Conservation (phyloP, 2,888 invertebrate genomes). For the Melipona bicolor region DNA sequence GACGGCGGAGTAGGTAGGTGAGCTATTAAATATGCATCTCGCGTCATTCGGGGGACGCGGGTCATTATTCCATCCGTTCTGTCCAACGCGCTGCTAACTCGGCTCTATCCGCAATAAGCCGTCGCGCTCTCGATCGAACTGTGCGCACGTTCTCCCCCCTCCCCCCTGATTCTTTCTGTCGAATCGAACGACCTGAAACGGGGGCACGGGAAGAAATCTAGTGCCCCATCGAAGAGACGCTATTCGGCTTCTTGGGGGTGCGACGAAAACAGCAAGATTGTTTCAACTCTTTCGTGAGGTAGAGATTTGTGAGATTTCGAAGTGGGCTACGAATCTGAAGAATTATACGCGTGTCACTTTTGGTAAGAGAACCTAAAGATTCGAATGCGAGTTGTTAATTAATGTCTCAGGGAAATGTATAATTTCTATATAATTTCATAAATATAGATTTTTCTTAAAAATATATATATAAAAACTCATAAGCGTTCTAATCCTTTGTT, state of each 20-base stretch:
- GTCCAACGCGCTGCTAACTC: slow-evolving; percentile 59
- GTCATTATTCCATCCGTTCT: slow-evolving; percentile 80
- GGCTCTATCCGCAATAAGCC: slow-evolving; percentile 60
- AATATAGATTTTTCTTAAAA: too few relatives aligned
- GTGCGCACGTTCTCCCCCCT: slow-evolving; percentile 20
- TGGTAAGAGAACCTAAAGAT: too few relatives aligned
- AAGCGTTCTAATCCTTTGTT: too few relatives aligned
- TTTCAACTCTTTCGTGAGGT: too few relatives aligned
- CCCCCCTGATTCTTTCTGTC: slow-evolving; percentile 17
- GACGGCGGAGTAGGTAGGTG: slow-evolving; percentile 67
- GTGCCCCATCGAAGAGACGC: background rate
- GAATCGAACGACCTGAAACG: slow-evolving; percentile 25
- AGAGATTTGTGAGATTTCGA: too few relatives aligned
- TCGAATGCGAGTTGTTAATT: too few relatives aligned
- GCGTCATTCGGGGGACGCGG: slow-evolving; percentile 78
- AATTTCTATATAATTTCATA: too few relatives aligned
- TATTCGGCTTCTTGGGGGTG: background rate
- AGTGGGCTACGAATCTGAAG: too few relatives aligned
- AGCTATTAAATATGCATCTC: slow-evolving; percentile 80
- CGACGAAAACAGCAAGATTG: too few relatives aligned
- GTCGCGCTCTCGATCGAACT: slow-evolving; percentile 46
- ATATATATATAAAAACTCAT: too few relatives aligned
- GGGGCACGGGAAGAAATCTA: background rate
- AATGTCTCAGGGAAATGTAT: too few relatives aligned
- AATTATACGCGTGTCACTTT: too few relatives aligned